Evolutionary conservation across 2,888 invertebrate species (phyloP).

Genomic region (Leptinotarsa juncta): DNA sequence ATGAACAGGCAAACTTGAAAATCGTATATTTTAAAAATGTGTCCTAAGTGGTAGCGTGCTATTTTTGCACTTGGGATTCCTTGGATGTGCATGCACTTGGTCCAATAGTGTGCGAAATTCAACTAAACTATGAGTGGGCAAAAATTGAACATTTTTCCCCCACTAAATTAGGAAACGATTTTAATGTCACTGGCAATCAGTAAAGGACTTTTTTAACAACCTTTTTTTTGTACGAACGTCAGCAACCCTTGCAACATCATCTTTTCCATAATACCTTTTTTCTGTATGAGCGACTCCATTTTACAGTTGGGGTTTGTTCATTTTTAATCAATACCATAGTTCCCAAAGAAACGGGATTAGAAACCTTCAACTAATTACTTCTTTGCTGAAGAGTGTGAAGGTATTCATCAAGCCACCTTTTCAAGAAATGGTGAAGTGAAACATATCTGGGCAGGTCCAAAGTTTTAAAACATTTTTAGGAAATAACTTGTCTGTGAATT

Average conservation of each 20-base stretch:
- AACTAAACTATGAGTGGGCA: neutral
- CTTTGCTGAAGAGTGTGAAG: slow-evolving; percentile 17
- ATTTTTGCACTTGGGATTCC: no score
- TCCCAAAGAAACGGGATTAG: slow-evolving; percentile 4
- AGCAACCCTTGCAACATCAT: slow-evolving; percentile 25
- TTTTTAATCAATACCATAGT: slow-evolving; percentile 26
- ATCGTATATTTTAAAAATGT: no score
- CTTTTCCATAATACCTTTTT: slow-evolving; percentile 7
- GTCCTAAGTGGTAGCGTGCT: no score
- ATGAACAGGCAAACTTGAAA: no score
- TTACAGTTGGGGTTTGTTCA: neutral
- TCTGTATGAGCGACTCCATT: slow-evolving; percentile 20
- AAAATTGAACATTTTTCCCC: neutral
- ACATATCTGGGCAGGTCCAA: no score
- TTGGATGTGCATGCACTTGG: no score
- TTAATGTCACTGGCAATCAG: slow-evolving; percentile 8
- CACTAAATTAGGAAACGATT: neutral
- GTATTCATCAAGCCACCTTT: slow-evolving; percentile 22
- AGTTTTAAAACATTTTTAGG: no score
- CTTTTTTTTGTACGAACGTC: slow-evolving; percentile 15
- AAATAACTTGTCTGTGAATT: no score
- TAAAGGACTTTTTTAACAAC: slow-evolving; percentile 1
- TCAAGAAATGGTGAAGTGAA: slow-evolving; percentile 24
- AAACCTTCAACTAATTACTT: slow-evolving; percentile 18
- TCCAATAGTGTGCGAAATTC: neutral